A percentile compares a stretch with the other conserved stretches of the same genome.
phyloP scores from a whole-genome alignment of 1,140 invertebrate genomes.

The Danaus melanippus region DNA sequence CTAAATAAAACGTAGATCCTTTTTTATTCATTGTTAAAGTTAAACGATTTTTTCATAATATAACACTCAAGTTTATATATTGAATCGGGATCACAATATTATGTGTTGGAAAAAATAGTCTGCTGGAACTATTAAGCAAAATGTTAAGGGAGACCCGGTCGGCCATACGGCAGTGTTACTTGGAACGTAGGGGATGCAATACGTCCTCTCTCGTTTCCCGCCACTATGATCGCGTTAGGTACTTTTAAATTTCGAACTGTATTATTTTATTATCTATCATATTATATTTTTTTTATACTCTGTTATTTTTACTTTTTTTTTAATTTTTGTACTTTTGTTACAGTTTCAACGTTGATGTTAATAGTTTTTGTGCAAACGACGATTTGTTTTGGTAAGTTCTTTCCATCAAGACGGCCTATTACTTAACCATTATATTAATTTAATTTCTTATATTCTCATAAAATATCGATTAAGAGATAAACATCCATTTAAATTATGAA shows the following conservation, averaged over 20 bases:
- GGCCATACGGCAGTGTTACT: slow-evolving; percentile 11
- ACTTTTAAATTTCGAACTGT: slow-evolving; percentile 2
- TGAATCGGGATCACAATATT: no score
- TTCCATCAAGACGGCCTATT: no score
- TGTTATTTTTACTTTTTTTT: slow-evolving; percentile 7
- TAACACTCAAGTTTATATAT: no score
- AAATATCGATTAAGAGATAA: no score
- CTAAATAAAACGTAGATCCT: no score
- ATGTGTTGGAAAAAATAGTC: no score
- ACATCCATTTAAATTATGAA: no score
- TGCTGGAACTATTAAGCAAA: not conserved
- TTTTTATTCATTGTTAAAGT: no score
- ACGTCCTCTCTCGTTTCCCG: slow-evolving; percentile 41
- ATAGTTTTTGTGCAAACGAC: slow-evolving; percentile 32
- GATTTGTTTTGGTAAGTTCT: slow-evolving; percentile 45
- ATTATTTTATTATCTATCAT: no score
- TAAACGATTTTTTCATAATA: no score
- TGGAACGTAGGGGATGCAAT: slow-evolving; percentile 24
- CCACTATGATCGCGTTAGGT: slow-evolving; percentile 50
- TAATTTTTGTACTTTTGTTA: slow-evolving; percentile 32
- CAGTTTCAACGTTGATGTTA: slow-evolving; percentile 45
- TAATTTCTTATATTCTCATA: no score
- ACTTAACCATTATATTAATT: no score
- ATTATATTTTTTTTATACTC: not conserved
- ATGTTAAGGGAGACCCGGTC: not conserved